Evolutionary conservation across 2,797 vertebrate genomes (phyloP), one percentile per base, ranked within the genome.

Genomic region (Microchirus variegatus): DNA sequence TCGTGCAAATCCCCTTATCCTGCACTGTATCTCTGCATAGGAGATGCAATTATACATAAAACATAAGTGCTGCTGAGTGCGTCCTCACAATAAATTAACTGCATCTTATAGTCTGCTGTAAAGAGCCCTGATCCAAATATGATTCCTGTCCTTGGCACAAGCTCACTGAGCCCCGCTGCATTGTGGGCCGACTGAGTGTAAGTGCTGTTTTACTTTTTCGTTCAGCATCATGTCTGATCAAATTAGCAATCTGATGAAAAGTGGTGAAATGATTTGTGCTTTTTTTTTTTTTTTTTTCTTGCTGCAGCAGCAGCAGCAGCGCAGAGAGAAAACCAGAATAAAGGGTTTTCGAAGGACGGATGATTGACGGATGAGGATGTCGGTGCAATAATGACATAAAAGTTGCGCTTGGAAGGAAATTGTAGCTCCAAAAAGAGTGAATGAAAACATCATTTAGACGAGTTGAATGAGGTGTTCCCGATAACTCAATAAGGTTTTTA

Each of bases 91-190:
- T 58, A 55, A 18, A 71, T 60, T 66, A 75, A 59, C 50, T 60
- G 11, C 9, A 48, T 44, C 65, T 71, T 70, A 40, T 37, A 63
- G 44, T 37, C 35, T 62, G 59, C 59, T 65, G 66, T 67, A 67
- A 84, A 75, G 49, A 73, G 36, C 50, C 50, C 54, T 22, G 31
- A 70, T 77, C 41, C 63, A 67, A 69, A 65, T 57, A 41, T 68
- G 58, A 75, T 78, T 66, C 59, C 48, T 67, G 58, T 73, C 47
- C 10, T 71, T 86, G 74, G 74, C 67, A 72, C 38, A 47, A 37
- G 53, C 46, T 35, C 38, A 36, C 9, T 10, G 48, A 69, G 16
- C 65, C 43, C 53, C n/a, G n/a, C 54, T 59, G 58, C 53, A 68
- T 52, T 70, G 71, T 73, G 55, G 55, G 65, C 50, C 12, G n/a